Conservation (phyloP, 2,797 vertebrate species). For the Sebastes itinus region DNA sequence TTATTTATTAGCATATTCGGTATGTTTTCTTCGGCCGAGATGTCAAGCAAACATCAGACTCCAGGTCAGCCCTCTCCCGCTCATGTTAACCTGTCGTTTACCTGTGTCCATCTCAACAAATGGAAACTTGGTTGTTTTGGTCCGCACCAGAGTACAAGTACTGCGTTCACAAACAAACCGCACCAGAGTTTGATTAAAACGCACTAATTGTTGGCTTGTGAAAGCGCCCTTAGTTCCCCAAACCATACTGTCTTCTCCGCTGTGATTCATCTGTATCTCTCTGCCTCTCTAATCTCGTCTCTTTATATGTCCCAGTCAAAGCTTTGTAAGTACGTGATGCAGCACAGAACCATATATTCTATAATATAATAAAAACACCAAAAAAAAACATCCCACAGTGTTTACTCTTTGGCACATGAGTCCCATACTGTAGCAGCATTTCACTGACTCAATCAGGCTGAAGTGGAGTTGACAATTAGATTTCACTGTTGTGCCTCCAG, state of each 20-base stretch:
- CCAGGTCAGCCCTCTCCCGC: too few species aligned
- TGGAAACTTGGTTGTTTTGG: too few species aligned
- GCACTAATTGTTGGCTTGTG: too few species aligned
- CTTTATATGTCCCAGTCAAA: constrained; percentile 2
- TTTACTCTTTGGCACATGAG: not conserved
- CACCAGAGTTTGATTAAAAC: too few species aligned
- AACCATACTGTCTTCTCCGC: not conserved
- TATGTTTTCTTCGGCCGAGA: too few species aligned
- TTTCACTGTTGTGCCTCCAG: constrained; percentile 72
- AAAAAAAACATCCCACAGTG: not conserved
- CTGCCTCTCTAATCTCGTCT: not conserved
- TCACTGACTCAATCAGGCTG: not conserved
- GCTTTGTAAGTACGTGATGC: not conserved
- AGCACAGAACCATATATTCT: not conserved
- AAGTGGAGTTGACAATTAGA: not conserved
- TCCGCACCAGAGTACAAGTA: too few species aligned
- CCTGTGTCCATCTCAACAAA: too few species aligned
- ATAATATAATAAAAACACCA: not conserved
- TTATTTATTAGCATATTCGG: too few species aligned
- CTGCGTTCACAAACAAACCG: too few species aligned
- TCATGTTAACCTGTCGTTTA: too few species aligned
- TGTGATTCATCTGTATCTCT: not conserved
- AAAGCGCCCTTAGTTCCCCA: not conserved
- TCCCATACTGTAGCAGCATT: not conserved
- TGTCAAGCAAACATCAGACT: too few species aligned